Conservation (phyloP, 2,888 invertebrate species). For the Ferrisia virgata region DNA sequence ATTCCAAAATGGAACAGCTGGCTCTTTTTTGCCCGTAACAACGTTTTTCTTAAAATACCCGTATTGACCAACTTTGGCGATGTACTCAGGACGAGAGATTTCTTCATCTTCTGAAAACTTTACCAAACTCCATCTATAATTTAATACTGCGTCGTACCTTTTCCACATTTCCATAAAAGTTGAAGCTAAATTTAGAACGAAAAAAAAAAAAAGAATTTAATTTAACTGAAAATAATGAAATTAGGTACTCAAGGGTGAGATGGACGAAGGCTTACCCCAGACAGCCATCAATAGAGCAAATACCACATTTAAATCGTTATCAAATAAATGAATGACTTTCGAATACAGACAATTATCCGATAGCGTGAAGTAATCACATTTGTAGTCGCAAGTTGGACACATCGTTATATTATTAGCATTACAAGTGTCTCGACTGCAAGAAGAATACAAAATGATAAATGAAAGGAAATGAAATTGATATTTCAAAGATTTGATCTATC, state of each 20-base stretch:
- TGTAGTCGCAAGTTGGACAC: slow-evolving; percentile 59
- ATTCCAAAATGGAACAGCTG: slow-evolving; percentile 90
- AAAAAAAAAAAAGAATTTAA: slow-evolving; percentile 48
- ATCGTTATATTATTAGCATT: slow-evolving; percentile 55
- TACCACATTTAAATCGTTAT: slow-evolving; percentile 59
- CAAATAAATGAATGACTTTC: slow-evolving; percentile 58
- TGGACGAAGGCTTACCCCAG: slow-evolving; percentile 56
- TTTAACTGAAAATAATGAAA: no score
- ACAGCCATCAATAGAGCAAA: slow-evolving; percentile 59
- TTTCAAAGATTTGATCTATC: background rate
- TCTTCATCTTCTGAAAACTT: slow-evolving; percentile 89
- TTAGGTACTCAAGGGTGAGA: no score
- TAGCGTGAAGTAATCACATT: slow-evolving; percentile 61
- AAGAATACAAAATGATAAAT: no score
- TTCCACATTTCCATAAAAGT: slow-evolving; percentile 95
- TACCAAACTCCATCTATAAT: slow-evolving; percentile 93
- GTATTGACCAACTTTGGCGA: slow-evolving; percentile 74
- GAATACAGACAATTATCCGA: slow-evolving; percentile 57
- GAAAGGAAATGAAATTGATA: background rate
- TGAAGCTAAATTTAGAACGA: slow-evolving; percentile 60
- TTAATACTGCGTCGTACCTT: slow-evolving; percentile 89
- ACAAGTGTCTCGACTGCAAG: slow-evolving; percentile 58
- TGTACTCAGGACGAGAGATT: slow-evolving; percentile 87
- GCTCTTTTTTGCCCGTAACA: slow-evolving; percentile 78
- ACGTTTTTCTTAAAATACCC: slow-evolving; percentile 66